Conservation (phyloP, 2,113 vertebrate species). For the Piprites chloris region DNA sequence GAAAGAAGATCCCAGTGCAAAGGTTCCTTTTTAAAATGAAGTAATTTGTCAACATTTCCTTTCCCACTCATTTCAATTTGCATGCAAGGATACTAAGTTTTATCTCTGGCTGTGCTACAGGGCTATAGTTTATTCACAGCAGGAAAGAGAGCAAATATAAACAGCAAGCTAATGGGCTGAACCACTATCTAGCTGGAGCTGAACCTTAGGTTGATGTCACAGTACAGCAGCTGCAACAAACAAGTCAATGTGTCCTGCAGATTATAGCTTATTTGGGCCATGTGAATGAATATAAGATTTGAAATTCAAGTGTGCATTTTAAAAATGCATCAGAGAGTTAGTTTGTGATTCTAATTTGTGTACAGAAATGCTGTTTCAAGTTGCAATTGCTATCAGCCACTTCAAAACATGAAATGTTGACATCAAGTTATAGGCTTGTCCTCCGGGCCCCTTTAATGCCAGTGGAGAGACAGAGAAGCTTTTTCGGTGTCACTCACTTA, state of each 20-base stretch:
- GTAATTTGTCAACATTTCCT: slow-evolving; percentile 35
- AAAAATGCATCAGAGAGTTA: neutral
- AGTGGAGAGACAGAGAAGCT: neutral
- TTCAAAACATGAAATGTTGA: neutral
- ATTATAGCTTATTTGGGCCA: neutral
- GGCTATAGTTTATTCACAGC: slow-evolving; percentile 42
- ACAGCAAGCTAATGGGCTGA: slow-evolving; percentile 56
- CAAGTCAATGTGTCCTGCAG: neutral
- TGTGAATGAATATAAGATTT: neutral
- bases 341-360: neutral
- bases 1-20: neutral
- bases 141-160: slow-evolving; percentile 47
- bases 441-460: neutral
- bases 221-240: slow-evolving; percentile 28
- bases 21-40: slow-evolving; percentile 11
- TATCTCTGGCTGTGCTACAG: slow-evolving; percentile 39
- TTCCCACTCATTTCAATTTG: slow-evolving; percentile 22
- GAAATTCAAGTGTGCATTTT: neutral
- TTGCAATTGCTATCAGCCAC: neutral
- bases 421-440: neutral
- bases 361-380: neutral
- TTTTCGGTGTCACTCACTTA: neutral
- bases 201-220: slow-evolving; percentile 14
- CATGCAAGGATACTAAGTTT: slow-evolving; percentile 4
- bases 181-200: neutral